Evolutionary conservation across 2,113 vertebrate species (phyloP), one percentile per base, ranked within the genome.

Genomic region (Pomatorhinus ruficollis): DNA sequence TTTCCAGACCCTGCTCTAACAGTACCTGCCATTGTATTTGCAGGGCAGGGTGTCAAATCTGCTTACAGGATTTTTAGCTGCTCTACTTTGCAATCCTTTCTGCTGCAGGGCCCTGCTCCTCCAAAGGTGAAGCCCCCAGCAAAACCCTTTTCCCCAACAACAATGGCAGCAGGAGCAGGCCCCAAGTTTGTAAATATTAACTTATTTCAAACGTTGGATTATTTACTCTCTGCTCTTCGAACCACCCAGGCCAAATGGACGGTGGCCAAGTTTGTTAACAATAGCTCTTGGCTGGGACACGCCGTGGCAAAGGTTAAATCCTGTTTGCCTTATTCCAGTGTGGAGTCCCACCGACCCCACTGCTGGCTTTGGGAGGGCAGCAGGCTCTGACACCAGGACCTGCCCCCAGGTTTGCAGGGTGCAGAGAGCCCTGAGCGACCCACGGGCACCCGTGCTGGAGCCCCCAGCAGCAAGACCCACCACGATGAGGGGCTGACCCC

Each of bases 211-310:
- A 90, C 56, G 85, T 81, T 68, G 37, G 95, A 94, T 89, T 94
- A 96, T 96, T 96, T 96, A 94, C 90, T 94, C 88, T 61, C 72
- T 0, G 2, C 68, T 95, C 68, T 52, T 90, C 60, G 7, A 93
- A 52, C 28, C 52, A 56, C 47, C 39, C 54, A 23, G 85, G 96
- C 93, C 95, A 96, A 74, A 37, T 96, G 95, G 93, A 70, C 0
- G 0, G 23, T 35, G 64, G 90, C 95, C 96, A 97, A 70, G 79
- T 90, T 78, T 95, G 92, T 97, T 96, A 97, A 96, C 96, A 96
- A 96, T 95, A 96, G 93, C 93, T 95, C 76, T 96, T 95, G 95
- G 95, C 95, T 33, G 56, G 92, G 96, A 96, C 90, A 71, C 37
- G 49, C 82, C 2, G 11, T 93, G 15, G 90, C 95, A 96, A 93